Evolutionary conservation across 2,113 vertebrate genomes (phyloP).

Genomic region (Cepphus grylle): DNA sequence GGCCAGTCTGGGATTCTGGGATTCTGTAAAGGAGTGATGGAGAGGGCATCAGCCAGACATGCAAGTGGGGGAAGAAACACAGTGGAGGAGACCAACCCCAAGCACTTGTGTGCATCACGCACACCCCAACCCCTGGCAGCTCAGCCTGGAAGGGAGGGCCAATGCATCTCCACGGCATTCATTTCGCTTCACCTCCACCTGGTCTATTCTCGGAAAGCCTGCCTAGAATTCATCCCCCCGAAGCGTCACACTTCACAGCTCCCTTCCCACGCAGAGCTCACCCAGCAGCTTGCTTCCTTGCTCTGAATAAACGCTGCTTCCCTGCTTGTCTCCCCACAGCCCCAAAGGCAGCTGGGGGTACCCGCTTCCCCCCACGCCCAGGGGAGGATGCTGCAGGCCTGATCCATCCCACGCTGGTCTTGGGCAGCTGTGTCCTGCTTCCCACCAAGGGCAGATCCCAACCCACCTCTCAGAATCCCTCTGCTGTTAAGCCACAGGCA

Average conservation of each 20-base stretch:
- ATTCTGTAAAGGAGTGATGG: not conserved
- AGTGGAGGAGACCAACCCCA: not conserved
- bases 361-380: not conserved
- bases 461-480: not conserved
- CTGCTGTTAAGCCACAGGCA: not conserved
- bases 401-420: not conserved
- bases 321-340: not conserved
- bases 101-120: fast-evolving
- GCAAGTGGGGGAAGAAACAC: not conserved
- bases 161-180: not conserved
- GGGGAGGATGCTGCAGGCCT: not conserved
- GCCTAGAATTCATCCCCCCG: not conserved
- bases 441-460: not conserved
- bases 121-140: not conserved
- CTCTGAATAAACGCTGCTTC: not conserved
- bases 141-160: not conserved
- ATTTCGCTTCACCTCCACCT: not conserved
- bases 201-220: conserved; percentile 10
- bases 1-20: too few relatives aligned
- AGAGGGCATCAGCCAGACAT: not conserved
- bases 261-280: not conserved
- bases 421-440: not conserved
- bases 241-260: not conserved
- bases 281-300: not conserved
- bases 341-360: not conserved